These are phyloP conservation scores for Bombyx huttoni DNA, from an alignment of 2,888 invertebrate species.

Conservation along the genomic window DNA sequence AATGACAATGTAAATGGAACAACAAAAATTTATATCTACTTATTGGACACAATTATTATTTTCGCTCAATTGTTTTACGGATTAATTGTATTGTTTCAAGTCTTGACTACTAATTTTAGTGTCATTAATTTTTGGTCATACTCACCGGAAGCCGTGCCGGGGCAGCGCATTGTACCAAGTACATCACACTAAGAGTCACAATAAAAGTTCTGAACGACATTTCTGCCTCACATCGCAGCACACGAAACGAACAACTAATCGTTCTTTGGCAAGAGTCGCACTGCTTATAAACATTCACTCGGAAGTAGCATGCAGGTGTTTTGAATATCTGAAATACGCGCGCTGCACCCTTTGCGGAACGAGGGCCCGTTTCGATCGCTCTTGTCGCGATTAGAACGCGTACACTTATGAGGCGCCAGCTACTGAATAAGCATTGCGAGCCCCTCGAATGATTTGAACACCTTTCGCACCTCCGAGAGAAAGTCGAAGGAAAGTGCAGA, in stretches of 20 bases:
- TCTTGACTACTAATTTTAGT: too few species aligned
- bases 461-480: slow-evolving; percentile 71
- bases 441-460: slow-evolving; percentile 57
- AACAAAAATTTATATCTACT: too few species aligned
- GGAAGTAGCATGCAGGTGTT: slow-evolving; percentile 60
- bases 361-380: slow-evolving; percentile 22
- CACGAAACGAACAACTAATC: slow-evolving; percentile 25
- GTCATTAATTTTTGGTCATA: slow-evolving; percentile 12
- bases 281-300: slow-evolving; percentile 44
- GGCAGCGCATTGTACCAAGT: slow-evolving; percentile 53
- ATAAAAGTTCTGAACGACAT: slow-evolving; percentile 41
- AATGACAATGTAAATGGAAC: too few species aligned
- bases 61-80: too few species aligned
- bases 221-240: slow-evolving; percentile 45
- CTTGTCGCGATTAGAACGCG: slow-evolving; percentile 56
- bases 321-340: slow-evolving; percentile 54
- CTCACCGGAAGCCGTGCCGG: slow-evolving; percentile 68
- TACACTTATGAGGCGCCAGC: slow-evolving; percentile 63
- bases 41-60: too few species aligned
- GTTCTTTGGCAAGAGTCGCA: slow-evolving; percentile 21
- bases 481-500: slow-evolving; percentile 71
- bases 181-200: slow-evolving; percentile 43
- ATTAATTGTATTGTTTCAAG: too few species aligned
- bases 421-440: slow-evolving; percentile 66
- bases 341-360: slow-evolving; percentile 36